These are phyloP conservation scores for Amphipoea lucens DNA, from an alignment of 2,888 invertebrate species.

Conservation along the genomic window DNA sequence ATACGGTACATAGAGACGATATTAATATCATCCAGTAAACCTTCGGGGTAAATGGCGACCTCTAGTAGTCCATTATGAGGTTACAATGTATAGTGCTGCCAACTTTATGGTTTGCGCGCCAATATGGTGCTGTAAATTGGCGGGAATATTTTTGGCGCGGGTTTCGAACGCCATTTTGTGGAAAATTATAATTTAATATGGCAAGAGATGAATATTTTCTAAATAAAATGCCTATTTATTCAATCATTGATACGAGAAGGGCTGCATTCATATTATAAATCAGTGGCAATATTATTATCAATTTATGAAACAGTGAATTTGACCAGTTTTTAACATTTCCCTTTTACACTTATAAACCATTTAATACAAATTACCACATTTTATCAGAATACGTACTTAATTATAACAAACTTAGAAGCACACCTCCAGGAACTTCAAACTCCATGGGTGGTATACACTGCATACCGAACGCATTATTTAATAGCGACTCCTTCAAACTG, in stretches of 20 bases:
- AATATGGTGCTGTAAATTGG: slow-evolving; percentile 19
- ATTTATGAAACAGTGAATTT: neutral
- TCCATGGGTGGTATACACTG: slow-evolving; percentile 66
- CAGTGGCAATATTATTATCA: neutral
- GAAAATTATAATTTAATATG: neutral
- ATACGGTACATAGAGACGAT: slow-evolving; percentile 64
- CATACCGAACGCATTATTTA: slow-evolving; percentile 46
- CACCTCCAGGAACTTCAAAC: slow-evolving; percentile 53
- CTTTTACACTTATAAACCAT: neutral
- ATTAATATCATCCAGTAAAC: slow-evolving; percentile 69
- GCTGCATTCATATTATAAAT: neutral
- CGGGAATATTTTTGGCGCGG: slow-evolving; percentile 30
- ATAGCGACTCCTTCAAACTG: slow-evolving; percentile 46
- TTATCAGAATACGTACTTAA: slow-evolving; percentile 36
- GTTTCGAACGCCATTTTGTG: slow-evolving; percentile 19
- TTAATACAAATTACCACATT: slow-evolving; percentile 30
- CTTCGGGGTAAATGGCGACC: slow-evolving; percentile 67
- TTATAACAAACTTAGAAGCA: slow-evolving; percentile 47
- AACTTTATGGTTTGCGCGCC: slow-evolving; percentile 62
- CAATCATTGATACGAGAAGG: neutral
- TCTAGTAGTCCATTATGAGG: slow-evolving; percentile 55
- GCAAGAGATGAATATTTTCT: neutral
- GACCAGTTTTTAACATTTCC: neutral
- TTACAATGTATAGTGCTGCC: slow-evolving; percentile 52
- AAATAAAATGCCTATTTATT: neutral